Conservation (phyloP, 2,113 vertebrate species). For the Narcine bancroftii region DNA sequence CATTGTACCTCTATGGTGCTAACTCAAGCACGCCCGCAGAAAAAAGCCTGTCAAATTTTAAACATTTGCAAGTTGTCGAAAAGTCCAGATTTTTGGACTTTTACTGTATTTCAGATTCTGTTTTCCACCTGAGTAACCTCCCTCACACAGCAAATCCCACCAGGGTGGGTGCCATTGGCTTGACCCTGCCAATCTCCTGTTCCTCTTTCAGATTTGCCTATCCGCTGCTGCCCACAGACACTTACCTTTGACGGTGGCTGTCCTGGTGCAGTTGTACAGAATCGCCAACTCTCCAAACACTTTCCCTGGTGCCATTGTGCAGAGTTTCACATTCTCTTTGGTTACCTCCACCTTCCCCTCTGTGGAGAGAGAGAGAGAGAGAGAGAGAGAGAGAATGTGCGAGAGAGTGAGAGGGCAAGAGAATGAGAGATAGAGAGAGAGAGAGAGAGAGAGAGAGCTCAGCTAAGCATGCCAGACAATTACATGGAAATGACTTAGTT, state of each 20-base stretch:
- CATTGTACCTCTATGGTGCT: too few species aligned
- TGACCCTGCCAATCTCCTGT: not conserved
- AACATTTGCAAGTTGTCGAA: too few species aligned
- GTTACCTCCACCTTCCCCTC: constrained; percentile 60
- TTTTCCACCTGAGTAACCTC: not conserved
- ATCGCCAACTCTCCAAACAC: constrained; percentile 60
- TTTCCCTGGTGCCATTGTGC: constrained; percentile 51
- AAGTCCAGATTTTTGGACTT: too few species aligned
- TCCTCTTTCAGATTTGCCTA: not conserved
- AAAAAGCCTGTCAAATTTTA: too few species aligned
- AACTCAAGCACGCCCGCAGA: too few species aligned
- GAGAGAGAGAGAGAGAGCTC: too few species aligned
- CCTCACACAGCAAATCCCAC: not conserved
- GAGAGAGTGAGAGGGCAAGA: too few species aligned
- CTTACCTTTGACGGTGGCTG: constrained; percentile 59
- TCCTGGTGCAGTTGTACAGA: constrained; percentile 56
- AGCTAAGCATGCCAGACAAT: not conserved
- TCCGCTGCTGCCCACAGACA: not conserved
- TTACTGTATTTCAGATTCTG: too few species aligned
- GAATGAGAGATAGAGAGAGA: too few species aligned
- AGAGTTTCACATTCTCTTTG: constrained; percentile 53
- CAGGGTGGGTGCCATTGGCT: not conserved
- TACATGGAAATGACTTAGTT: not conserved
- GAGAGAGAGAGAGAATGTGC: too few species aligned
- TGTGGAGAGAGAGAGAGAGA: constrained; percentile 42